phyloP scores from a whole-genome alignment of 2,888 invertebrate species.

The Branchinecta sandiegonensis region DNA sequence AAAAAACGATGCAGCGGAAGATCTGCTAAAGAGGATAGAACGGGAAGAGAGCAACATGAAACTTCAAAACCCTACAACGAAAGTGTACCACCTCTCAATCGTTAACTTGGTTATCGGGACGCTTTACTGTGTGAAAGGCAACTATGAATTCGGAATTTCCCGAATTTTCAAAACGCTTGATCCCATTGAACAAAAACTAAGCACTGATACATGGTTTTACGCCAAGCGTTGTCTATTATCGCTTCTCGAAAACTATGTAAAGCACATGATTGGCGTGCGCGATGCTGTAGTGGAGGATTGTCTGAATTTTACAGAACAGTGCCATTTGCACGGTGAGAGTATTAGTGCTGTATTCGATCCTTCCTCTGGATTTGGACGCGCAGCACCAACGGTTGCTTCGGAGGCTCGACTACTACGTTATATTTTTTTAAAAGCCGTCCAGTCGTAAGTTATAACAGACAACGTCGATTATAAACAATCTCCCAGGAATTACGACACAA shows the following conservation, averaged over 20 bases:
- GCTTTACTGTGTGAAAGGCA: conserved; percentile 93
- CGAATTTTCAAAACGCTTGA: conserved; percentile 91
- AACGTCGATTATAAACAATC: too few relatives aligned
- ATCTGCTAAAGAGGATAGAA: conserved; percentile 95
- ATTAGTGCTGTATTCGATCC: neutral
- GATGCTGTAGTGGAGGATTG: conserved; percentile 78
- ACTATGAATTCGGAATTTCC: conserved; percentile 96
- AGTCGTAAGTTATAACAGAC: neutral
- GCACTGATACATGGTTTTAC: conserved; percentile 97
- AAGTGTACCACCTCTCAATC: conserved; percentile 89
- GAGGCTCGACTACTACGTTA: conserved; percentile 5
- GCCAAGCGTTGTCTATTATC: conserved; percentile 89
- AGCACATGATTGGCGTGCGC: conserved; percentile 72
- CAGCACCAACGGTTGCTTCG: neutral
- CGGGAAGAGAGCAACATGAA: conserved; percentile 89
- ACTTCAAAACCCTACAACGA: conserved; percentile 81
- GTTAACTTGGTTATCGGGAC: conserved; percentile 98
- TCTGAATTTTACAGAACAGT: conserved; percentile 72
- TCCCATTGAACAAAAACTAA: conserved; percentile 81
- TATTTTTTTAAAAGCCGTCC: conserved; percentile 9
- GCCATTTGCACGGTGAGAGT: conserved; percentile 41
- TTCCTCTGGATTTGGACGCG: neutral
- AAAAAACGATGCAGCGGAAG: conserved; percentile 96
- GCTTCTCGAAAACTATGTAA: conserved; percentile 75
- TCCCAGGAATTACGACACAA: too few relatives aligned